Conservation (phyloP, 2,113 vertebrate genomes). For the Chrysemys picta region DNA sequence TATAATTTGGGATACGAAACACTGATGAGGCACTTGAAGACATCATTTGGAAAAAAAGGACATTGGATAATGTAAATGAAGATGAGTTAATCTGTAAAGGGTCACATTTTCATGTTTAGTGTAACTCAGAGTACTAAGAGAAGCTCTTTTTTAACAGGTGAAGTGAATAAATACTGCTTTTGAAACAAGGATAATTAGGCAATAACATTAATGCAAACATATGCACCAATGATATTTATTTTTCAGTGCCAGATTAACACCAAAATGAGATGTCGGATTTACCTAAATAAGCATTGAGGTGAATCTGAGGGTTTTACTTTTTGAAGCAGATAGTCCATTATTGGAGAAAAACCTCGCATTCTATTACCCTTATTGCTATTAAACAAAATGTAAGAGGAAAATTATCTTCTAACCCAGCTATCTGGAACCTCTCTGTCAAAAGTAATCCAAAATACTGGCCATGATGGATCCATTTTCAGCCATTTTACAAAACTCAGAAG, state of each 20-base stretch:
- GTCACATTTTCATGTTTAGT: background rate
- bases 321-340: background rate
- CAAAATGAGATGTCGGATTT: conserved; percentile 4
- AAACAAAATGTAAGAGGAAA: background rate
- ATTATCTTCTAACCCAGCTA: background rate
- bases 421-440: background rate
- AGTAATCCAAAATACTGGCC: background rate
- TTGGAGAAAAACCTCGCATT: background rate
- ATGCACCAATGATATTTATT: background rate
- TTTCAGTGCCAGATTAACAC: conserved; percentile 1
- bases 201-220: background rate
- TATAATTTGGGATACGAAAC: background rate
- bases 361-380: background rate
- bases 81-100: background rate
- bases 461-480: background rate
- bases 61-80: background rate
- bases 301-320: background rate
- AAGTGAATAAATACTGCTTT: conserved; percentile 14
- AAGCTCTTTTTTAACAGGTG: background rate
- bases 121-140: background rate
- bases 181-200: conserved; percentile 36
- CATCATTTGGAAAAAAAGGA: background rate
- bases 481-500: background rate
- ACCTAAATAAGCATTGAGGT: background rate
- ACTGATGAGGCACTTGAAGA: background rate